Base-by-base conservation (phyloP, 2,797 vertebrate genomes). In the Sphenopsis melanotis region DNA sequence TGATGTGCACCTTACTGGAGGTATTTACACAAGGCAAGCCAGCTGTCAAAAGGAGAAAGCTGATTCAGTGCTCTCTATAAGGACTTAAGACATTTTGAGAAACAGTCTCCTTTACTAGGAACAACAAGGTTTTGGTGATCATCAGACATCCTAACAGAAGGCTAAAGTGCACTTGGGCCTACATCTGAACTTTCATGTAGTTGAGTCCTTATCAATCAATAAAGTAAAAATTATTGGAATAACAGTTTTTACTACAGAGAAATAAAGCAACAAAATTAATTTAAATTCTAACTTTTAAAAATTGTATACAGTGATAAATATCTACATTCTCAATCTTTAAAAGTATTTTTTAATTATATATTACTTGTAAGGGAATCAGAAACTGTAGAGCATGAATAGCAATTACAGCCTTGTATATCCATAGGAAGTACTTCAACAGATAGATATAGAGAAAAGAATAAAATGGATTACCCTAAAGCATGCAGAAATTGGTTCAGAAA, bases 391-490 rank as follows among this genome's bases (percentile, higher is more conserved):
- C 29, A 63, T 32, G 23, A 79, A 90, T 93, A 93, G 27, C 26
- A 72, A 65, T 61, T 68, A 61, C 5, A 85, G 3, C 9, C 69
- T 2, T 63, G 6, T 55, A 53, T 42, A 82, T 30, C 16, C n/a
- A 71, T 13, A 68, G 41, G 23, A 82, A 72, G 12, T 49, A 87
- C 10, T 85, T 80, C 22, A 83, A 46, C 24, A 55, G 47, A 23
- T 8, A 57, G 50, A 63, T 26, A 2, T 7, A 78, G 24, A 59
- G 52, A 83, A 88, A 94, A 71, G 26, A 80, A 71, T 68, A 93
- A 91, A 39, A 88, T 47, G 23, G 44, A 81, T 95, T 94, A 49
- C 32, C 36, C 66, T 64, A 83, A 97, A 93, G 59, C 76, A 93
- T n/a, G n/a, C 20, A 83, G 56, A 44, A 95, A 81, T 72, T 39